Evolutionary conservation across 2,888 invertebrate genomes (phyloP).

Genomic region (Meliscaeva auricollis): DNA sequence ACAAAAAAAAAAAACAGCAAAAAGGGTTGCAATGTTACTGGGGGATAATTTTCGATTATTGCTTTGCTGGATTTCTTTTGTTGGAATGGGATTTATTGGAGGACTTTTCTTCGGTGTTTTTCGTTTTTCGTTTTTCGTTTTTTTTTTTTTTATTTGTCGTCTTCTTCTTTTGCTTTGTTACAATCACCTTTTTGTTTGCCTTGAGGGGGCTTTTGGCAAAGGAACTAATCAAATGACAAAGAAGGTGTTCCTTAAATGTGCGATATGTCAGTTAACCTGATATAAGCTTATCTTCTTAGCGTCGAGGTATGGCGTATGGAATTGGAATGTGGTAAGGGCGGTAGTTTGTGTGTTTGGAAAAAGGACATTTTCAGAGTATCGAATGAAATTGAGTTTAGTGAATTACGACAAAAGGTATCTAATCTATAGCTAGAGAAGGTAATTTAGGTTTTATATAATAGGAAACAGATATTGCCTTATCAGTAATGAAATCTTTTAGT

Average conservation of each 20-base stretch:
- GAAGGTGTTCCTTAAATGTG: slow-evolving; percentile 75
- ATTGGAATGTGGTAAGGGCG: slow-evolving; percentile 51
- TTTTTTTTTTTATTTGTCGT: slow-evolving; percentile 40
- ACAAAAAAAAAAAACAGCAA: slow-evolving; percentile 14
- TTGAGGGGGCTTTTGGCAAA: slow-evolving; percentile 65
- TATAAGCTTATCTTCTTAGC: slow-evolving; percentile 71
- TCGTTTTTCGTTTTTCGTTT: slow-evolving; percentile 36
- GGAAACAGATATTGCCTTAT: slow-evolving; percentile 36
- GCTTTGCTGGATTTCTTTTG: slow-evolving; percentile 67
- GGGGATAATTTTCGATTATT: slow-evolving; percentile 76
- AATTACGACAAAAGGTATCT: slow-evolving; percentile 42
- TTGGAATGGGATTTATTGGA: slow-evolving; percentile 69
- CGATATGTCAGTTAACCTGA: slow-evolving; percentile 76
- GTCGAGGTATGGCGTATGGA: slow-evolving; percentile 45
- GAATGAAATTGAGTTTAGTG: slow-evolving; percentile 32
- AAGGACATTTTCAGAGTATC: slow-evolving; percentile 21
- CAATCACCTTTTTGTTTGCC: slow-evolving; percentile 75
- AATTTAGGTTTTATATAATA: slow-evolving; percentile 30
- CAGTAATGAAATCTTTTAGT: slow-evolving; percentile 40
- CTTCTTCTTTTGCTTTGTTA: slow-evolving; percentile 57
- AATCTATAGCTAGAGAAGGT: slow-evolving; percentile 32
- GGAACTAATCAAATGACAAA: slow-evolving; percentile 75
- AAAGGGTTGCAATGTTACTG: slow-evolving; percentile 68
- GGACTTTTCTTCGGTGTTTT: slow-evolving; percentile 46
- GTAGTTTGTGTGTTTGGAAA: slow-evolving; percentile 26